Evolutionary conservation across 2,888 invertebrate species (phyloP).

Genomic region (Drosophila phalerata): DNA sequence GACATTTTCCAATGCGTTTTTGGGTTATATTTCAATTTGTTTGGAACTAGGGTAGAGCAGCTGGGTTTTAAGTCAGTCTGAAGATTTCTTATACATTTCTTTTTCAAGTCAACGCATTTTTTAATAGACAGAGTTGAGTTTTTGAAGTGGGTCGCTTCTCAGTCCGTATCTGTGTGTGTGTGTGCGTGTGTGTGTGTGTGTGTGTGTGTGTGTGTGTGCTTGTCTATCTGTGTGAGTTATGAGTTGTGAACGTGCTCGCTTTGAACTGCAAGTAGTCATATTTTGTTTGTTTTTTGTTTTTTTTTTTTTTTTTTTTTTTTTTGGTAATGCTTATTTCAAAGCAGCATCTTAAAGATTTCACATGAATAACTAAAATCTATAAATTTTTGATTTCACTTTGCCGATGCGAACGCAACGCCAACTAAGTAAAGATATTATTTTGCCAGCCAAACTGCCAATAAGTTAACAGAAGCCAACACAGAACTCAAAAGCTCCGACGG

Average conservation of each 20-base stretch:
- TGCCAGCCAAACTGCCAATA: constrained; percentile 67
- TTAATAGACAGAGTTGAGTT: constrained; percentile 68
- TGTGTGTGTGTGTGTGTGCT: constrained; percentile 2
- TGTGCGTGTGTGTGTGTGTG: constrained; percentile 27
- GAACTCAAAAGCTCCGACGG: constrained; percentile 27
- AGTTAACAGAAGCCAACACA: constrained; percentile 42
- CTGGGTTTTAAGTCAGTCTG: constrained; percentile 38
- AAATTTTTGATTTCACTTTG: constrained; percentile 77
- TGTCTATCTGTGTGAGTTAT: constrained; percentile 57
- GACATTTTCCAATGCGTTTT: constrained; percentile 20
- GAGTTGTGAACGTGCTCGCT: constrained; percentile 65
- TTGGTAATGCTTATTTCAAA: constrained; percentile 54
- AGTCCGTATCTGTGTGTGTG: too few species aligned
- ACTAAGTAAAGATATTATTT: constrained; percentile 58
- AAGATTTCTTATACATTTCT: constrained; percentile 36
- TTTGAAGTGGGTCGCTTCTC: constrained; percentile 65
- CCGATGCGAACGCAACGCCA: constrained; percentile 30
- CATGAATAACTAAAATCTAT: constrained; percentile 80
- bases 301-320: constrained; percentile 21
- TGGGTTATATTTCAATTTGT: constrained; percentile 61
- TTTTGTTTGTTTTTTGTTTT: constrained; percentile 26
- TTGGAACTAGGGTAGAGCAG: constrained; percentile 16
- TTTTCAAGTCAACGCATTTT: constrained; percentile 54
- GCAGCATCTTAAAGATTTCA: constrained; percentile 73
- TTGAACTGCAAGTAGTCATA: constrained; percentile 56